Base-by-base conservation (phyloP, 2,797 vertebrate genomes). In the Sebastes vulpes region DNA sequence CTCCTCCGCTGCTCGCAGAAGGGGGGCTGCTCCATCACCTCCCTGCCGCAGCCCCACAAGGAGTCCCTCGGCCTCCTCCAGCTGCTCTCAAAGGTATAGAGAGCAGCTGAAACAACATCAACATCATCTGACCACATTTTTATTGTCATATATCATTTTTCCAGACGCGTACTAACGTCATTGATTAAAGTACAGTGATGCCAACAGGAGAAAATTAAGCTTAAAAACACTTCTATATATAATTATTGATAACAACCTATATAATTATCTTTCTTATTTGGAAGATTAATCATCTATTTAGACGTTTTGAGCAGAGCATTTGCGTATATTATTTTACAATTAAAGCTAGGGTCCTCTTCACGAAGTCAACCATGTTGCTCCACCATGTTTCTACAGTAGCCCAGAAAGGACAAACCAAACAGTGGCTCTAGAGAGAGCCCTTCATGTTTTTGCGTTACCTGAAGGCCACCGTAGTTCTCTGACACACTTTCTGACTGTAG, bases 1-100 rank as follows among this genome's bases (percentile, higher is more conserved):
- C 96, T 97, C 31, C 97, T 98, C 72, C 89, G 95, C 86, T 99
- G 99, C 93, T 87, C 84, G 2, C 29, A 42, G 28, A 86, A 78
- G 4, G 82, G 81, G 0, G 89, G 67, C 8, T 99, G 98, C 84
- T 63, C 79, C 78, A 95, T 95, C 91, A 87, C 92, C 31, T 90
- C 77, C 1, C 87, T 96, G 48, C 95, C 96, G 0, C 93, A 90
- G 56, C 93, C 95, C 2, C 72, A 96, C 58, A 54, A 87, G 68
- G 92, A 95, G 77, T 96, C 95, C 20, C 89, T 95, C 2, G 96
- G 96, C 52, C 94, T 96, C 11, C 89, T 97, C 6, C 96, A 96
- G 93, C 60, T 93, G 71, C 87, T 96, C 2, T 79, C 91, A 32
- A 96, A 94, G 92, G 94, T 94, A 61, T 0, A 21, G 14, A 21